Evolutionary conservation across 2,797 vertebrate species (phyloP).

Genomic region (Diglossa cyanea): DNA sequence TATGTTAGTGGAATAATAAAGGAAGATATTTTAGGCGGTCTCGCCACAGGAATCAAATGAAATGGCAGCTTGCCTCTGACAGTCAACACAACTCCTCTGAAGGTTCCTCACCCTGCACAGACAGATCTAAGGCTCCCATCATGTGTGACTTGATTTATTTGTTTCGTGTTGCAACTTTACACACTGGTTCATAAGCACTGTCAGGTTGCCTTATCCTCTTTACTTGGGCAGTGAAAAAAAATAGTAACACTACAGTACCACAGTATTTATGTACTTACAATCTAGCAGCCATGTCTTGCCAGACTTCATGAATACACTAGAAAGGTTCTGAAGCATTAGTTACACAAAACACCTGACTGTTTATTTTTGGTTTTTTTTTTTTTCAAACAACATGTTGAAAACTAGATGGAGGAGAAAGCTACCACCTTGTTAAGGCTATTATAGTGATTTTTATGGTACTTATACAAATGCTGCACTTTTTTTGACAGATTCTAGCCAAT

Average conservation of each 20-base stretch:
- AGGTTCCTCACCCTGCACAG: background rate
- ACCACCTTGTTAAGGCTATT: background rate
- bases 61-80: background rate
- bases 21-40: background rate
- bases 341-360: background rate
- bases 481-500: background rate
- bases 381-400: background rate
- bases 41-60: background rate
- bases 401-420: background rate
- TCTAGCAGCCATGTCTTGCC: background rate
- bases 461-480: background rate
- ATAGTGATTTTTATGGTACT: background rate
- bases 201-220: conserved; percentile 5
- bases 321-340: background rate
- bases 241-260: background rate
- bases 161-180: background rate
- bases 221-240: background rate
- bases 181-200: background rate
- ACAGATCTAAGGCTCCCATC: background rate
- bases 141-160: background rate
- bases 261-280: background rate
- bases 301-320: background rate
- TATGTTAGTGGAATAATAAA: background rate
- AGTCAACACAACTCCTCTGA: background rate
- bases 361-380: background rate